A percentile compares a stretch with the other conserved stretches of the same genome.
These are phyloP conservation scores for Netelia virgata DNA, from an alignment of 2,888 invertebrate genomes.

Conservation along the genomic window DNA sequence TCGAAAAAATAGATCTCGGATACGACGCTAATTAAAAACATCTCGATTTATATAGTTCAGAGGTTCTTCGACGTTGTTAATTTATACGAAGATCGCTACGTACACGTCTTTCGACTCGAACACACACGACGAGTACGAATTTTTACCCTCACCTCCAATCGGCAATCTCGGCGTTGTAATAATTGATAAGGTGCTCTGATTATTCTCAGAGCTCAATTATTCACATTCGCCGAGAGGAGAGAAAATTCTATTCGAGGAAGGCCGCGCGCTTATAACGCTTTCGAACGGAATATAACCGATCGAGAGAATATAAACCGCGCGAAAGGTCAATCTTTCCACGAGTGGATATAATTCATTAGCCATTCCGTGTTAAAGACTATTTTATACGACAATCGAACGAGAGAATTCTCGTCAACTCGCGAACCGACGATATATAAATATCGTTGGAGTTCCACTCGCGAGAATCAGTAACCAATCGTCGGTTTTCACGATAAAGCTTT, in stretches of 20 bases:
- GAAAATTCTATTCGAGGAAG: constrained; percentile 50
- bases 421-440: constrained; percentile 48
- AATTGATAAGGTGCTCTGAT: constrained; percentile 1
- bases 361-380: constrained; percentile 50
- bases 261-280: constrained; percentile 36
- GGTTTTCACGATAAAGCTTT: constrained; percentile 23
- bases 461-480: constrained; percentile 40
- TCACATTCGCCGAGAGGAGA: constrained; percentile 4
- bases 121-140: not conserved
- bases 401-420: constrained; percentile 1
- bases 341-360: constrained; percentile 27
- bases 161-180: not conserved
- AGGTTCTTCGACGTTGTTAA: constrained; percentile 5
- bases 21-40: too few species aligned
- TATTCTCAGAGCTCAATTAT: constrained; percentile 16
- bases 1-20: constrained; percentile 66
- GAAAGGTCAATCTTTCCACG: constrained; percentile 27
- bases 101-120: constrained; percentile 52
- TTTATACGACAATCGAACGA: constrained; percentile 1
- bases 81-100: not conserved
- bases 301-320: constrained; percentile 3
- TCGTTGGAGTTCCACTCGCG: constrained; percentile 1
- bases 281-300: constrained; percentile 23
- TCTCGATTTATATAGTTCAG: not conserved
- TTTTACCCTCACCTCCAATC: too few species aligned